These are phyloP conservation scores for Lutraria lutraria DNA, from an alignment of 2,888 invertebrate genomes.

Conservation along the genomic window DNA sequence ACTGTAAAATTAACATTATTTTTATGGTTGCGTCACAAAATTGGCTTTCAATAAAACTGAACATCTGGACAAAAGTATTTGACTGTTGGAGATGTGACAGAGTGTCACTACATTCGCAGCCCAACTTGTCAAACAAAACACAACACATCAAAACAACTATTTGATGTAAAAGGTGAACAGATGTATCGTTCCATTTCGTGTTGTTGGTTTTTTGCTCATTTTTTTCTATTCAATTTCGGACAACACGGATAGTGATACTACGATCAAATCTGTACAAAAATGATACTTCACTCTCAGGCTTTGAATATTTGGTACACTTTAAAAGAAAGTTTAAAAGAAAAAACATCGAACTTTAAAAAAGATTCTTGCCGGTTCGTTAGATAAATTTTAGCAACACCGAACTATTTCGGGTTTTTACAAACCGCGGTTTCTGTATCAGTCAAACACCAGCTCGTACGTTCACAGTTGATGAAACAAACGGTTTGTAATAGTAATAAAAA, in stretches of 20 bases:
- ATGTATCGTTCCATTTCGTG: background rate
- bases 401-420: background rate
- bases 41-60: background rate
- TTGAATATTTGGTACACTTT: background rate
- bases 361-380: background rate
- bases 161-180: background rate
- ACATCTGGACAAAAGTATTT: conserved; percentile 21
- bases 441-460: background rate
- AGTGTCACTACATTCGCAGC: background rate
- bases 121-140: background rate
- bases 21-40: background rate
- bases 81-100: background rate
- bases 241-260: background rate
- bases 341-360: background rate
- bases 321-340: background rate
- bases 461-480: background rate
- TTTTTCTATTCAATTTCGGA: background rate
- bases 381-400: background rate
- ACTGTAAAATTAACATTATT: background rate
- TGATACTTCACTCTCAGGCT: background rate
- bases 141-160: background rate
- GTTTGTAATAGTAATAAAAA: background rate
- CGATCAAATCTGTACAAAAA: background rate
- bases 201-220: background rate
- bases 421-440: background rate